Evolutionary conservation across 2,888 invertebrate species (phyloP), one percentile per base, ranked within the genome.

Genomic region (Hesperia comma): DNA sequence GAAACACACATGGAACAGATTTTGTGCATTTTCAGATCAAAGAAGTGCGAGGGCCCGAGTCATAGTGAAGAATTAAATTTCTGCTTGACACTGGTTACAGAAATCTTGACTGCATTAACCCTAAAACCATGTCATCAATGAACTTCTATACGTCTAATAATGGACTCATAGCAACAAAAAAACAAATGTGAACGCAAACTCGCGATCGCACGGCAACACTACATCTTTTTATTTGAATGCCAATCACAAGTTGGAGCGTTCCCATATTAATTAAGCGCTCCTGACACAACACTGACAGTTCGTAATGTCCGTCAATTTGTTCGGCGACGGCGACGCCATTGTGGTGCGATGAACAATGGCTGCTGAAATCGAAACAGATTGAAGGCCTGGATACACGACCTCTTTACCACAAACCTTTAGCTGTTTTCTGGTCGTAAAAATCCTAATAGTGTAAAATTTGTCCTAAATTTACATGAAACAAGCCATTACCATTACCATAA

Each of bases 221-320:
- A 80, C 68, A 56, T 33, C 70, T 70, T 71, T 76, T 78, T 83
- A 80, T 81, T 83, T 69, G 76, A 79, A 75, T 82, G 85, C 85
- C 87, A 85, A 87, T 88, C 80, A 63, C 56, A 79, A 64, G 72
- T 69, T 71, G 73, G 75, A 63, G 76, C 79, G 87, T 90, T 90
- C 90, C 88, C 90, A 90, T 90, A 90, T 90, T 90, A 90, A 90
- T 90, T 87, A 82, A 80, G 77, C 77, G 77, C 81, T 78, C 80
- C 82, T 82, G 83, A 82, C 80, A 77, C 81, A 74, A 68, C 76
- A 73, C 78, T 88, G 90, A 87, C 90, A 90, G 83, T 75, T 78
- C 71, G 77, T 90, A 88, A 90, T 87, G 88, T 75, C 67, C 72
- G 63, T 71, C 86, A 73, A 89, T 90, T 89, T 87, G 84, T 89